These are phyloP conservation scores for Araneus ventricosus DNA, from an alignment of 1,140 invertebrate genomes.

Conservation along the genomic window DNA sequence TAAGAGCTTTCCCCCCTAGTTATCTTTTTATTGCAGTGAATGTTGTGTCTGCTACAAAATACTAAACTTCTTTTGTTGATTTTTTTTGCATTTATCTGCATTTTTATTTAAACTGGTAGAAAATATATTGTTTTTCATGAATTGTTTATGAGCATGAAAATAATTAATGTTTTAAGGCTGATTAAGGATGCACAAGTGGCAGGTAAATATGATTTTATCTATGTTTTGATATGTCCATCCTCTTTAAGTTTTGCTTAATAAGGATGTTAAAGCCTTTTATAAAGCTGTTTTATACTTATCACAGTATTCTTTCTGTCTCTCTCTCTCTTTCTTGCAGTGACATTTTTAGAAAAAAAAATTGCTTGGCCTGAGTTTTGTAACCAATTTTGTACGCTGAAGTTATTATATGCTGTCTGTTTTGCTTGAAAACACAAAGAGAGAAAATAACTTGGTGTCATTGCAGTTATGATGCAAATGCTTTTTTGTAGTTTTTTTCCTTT, in stretches of 20 bases:
- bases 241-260: constrained; percentile 35
- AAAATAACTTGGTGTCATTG: background rate
- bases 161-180: constrained; percentile 51
- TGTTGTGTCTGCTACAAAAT: constrained; percentile 44
- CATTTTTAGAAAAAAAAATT: constrained; percentile 43
- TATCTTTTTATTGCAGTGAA: constrained; percentile 26
- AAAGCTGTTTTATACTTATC: constrained; percentile 12
- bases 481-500: background rate
- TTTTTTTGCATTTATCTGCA: constrained; percentile 9
- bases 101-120: constrained; percentile 28
- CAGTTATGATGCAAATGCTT: constrained; percentile 13
- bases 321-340: constrained; percentile 43
- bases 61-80: background rate
- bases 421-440: constrained; percentile 7
- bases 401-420: background rate
- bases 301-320: constrained; percentile 20
- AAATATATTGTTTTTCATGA: constrained; percentile 34
- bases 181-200: constrained; percentile 43
- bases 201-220: constrained; percentile 53
- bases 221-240: constrained; percentile 12
- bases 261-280: constrained; percentile 23
- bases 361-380: constrained; percentile 25
- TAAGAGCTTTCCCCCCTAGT: constrained; percentile 12
- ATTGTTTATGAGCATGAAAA: constrained; percentile 42
- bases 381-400: constrained; percentile 37